Percentiles rank a stretch among this genome's conserved stretches.
Conservation (phyloP, 2,888 invertebrate species). For the Podotricha telesiphe region DNA sequence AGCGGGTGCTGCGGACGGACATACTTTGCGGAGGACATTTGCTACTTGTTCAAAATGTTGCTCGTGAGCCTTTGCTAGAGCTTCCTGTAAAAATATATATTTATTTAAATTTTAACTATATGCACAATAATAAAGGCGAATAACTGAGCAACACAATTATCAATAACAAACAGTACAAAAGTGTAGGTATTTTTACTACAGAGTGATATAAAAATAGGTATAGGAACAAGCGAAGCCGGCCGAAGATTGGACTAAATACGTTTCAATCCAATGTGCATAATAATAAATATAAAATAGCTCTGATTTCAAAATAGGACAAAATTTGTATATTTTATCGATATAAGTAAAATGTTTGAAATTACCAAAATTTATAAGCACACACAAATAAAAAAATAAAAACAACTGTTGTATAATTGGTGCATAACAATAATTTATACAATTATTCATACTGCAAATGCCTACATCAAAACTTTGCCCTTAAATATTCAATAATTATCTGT, state of each 20-base stretch:
- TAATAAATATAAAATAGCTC: neutral
- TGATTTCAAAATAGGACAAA: neutral
- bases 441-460: no score
- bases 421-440: neutral
- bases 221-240: conserved; percentile 72
- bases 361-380: no score
- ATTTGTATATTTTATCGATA: neutral
- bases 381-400: neutral
- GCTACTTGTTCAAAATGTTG: conserved; percentile 85
- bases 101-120: neutral
- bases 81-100: conserved; percentile 56
- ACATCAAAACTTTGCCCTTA: no score
- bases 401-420: neutral
- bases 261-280: conserved; percentile 23
- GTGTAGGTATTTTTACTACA: neutral
- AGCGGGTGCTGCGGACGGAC: conserved; percentile 59
- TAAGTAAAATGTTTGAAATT: neutral
- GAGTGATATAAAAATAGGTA: neutral
- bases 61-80: conserved; percentile 79
- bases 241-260: conserved; percentile 53
- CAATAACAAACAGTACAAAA: neutral
- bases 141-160: neutral
- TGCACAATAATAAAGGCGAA: neutral
- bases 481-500: neutral
- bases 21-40: conserved; percentile 61